Evolutionary conservation across 2,797 vertebrate species (phyloP), one percentile per base, ranked within the genome.

Genomic region (Myotis myotis): DNA sequence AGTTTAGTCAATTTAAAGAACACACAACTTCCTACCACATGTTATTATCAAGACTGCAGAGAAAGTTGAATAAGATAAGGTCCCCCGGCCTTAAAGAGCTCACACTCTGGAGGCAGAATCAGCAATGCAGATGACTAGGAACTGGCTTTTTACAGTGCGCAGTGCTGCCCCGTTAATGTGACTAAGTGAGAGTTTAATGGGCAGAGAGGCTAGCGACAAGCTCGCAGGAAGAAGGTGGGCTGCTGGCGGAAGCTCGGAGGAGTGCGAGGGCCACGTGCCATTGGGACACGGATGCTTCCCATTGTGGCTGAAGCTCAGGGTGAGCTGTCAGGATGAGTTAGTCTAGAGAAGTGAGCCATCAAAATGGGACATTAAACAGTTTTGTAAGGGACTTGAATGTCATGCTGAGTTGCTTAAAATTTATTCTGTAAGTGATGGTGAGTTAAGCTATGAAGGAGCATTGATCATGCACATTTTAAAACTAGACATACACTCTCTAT

Each of bases 141-240:
- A 64, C n/a, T 76, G 23, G 28, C 13, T 41, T 44, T 33, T 49
- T 55, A 41, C 19, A 44, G 28, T 9, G 25, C 6, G 0, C 36
- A 15, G 3, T 62, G 36, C 47, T 53, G 25, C 5, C 5, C 16
- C 53, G 10, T 2, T 57, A 20, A n/a, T 17, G 49, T 13, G 13
- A 81, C 41, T 53, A 33, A 57, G 15, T 53, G n/a, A 76, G n/a
- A 30, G 6, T 47, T 49, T 28, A 49, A 4, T 17, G 62, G 60
- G 51, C 41, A 19, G 55, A 49, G 30, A 64, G 22, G 17, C 2
- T 20, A 38, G 33, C 3, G 11, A 64, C 17, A 33, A 44, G 9
- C 1, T 2, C 38, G 22, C 30, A 9, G 0, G 17, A 49, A 51
- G 33, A 49, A n/a, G 55, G 20, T 0, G 12, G n/a, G 5, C 19